phyloP scores from a whole-genome alignment of 2,797 vertebrate species.

The Geotrypetes seraphini region DNA sequence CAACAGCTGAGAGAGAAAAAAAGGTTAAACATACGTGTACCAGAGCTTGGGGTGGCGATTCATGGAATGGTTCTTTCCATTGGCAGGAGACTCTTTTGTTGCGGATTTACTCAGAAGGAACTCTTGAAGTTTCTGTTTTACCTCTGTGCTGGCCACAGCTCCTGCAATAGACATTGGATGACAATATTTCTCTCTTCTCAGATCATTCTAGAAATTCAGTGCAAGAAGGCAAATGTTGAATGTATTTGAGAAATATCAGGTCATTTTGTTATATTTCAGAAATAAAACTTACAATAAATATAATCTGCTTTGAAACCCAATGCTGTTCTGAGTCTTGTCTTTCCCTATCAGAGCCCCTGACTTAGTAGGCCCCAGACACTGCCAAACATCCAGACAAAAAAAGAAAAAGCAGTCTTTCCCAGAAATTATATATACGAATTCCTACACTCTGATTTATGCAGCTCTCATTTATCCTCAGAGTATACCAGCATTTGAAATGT shows the following conservation, averaged over 20 bases:
- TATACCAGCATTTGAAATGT: too few species aligned
- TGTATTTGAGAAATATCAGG: not conserved
- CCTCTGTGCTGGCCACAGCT: conserved; percentile 93
- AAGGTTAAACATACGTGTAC: conserved; percentile 78
- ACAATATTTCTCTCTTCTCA: not conserved
- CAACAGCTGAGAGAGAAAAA: conserved; percentile 16
- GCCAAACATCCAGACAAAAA: too few species aligned
- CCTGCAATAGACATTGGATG: conserved; percentile 56
- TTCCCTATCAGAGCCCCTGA: too few species aligned
- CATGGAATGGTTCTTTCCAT: conserved; percentile 74
- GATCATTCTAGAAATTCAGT: not conserved
- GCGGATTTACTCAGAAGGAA: conserved; percentile 96
- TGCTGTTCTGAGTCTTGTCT: too few species aligned
- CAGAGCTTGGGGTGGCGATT: conserved; percentile 89
- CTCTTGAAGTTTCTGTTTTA: conserved; percentile 98
- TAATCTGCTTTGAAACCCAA: too few species aligned
- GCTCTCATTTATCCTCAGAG: too few species aligned
- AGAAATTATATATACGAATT: too few species aligned
- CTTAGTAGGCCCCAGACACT: too few species aligned
- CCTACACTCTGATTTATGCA: too few species aligned
- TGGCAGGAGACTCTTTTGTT: conserved; percentile 74
- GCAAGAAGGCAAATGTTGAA: not conserved
- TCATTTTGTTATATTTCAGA: not conserved
- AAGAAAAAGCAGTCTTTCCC: too few species aligned
- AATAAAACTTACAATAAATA: not conserved